Conservation (phyloP, 2,113 vertebrate genomes). For the Myrmecobius fasciatus region DNA sequence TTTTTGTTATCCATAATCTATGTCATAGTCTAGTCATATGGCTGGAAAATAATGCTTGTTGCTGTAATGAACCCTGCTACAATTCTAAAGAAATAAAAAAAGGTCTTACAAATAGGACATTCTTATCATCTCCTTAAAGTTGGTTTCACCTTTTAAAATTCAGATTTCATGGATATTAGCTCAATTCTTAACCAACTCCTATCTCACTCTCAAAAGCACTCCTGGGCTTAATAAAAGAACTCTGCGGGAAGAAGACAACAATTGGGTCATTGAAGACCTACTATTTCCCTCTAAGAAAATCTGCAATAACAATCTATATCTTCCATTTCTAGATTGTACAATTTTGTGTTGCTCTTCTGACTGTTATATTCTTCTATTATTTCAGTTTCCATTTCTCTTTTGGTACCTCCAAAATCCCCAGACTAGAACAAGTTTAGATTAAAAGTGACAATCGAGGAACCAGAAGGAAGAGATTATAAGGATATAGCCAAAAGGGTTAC, state of each 20-base stretch:
- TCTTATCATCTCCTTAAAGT: neutral
- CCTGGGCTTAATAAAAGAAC: neutral
- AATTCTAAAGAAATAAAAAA: neutral
- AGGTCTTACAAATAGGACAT: neutral
- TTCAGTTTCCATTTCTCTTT: neutral
- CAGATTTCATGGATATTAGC: neutral
- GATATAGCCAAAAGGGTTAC: neutral
- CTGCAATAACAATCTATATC: neutral
- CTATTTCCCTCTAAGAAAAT: neutral
- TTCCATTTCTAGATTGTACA: neutral
- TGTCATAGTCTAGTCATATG: neutral
- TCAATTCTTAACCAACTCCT: neutral
- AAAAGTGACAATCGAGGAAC: neutral
- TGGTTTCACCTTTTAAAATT: neutral
- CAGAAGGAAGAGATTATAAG: neutral
- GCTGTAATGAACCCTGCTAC: neutral
- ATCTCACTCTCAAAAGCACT: neutral
- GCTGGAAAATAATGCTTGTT: neutral
- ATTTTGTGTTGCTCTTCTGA: neutral
- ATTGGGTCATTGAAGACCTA: neutral
- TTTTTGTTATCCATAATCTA: neutral
- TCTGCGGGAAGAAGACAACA: neutral
- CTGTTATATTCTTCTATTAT: neutral
- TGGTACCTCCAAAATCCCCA: neutral
- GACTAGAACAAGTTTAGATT: neutral